Evolutionary conservation across 1,140 invertebrate genomes (phyloP), one percentile per base, ranked within the genome.

Genomic region (Paralvinella palmiformis): DNA sequence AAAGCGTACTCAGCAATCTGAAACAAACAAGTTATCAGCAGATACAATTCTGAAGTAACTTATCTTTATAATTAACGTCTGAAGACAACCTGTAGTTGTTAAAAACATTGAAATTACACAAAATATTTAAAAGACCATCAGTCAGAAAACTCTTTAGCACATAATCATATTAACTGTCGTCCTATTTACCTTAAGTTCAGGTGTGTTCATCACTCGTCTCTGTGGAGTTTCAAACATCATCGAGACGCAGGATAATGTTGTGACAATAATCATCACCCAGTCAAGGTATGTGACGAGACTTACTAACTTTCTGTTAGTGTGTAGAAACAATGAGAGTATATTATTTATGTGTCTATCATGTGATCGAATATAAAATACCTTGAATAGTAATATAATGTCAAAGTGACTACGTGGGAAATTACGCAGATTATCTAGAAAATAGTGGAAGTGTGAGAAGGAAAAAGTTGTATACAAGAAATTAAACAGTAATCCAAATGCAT

Each of bases 241-340:
- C 0, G 94, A 98, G 60, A 95, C 87, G 75, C 96, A 99, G 0
- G 94, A 98, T 0, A 99, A 79, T 0, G 95, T 96, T 0, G 97
- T 99, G 13, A 97, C 90, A 72, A 92, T 89, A 67, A 99, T 99
- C 96, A 99, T 99, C 0, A 97, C 88, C 97, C 97, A 99, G 78
- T 99, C 97, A 71, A 99, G 82, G 78, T 99, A 99, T 0, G 96
- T 97, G 4, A 99, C 96, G 27, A 99, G 83, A 0, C 96, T 96
- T 6, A 99, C 82, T 70, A 99, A 91, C 80, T 97, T 97, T 74
- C 95, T 96, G 80, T 62, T 86, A n/a, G n/a, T n/a, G n/a, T n/a
- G n/a, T n/a, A n/a, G n/a, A n/a, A n/a, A n/a, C n/a, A n/a, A n/a
- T n/a, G n/a, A n/a, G n/a, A n/a, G n/a, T n/a, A n/a, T n/a, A n/a